phyloP scores from a whole-genome alignment of 2,888 invertebrate genomes.

The Morpho helenor region DNA sequence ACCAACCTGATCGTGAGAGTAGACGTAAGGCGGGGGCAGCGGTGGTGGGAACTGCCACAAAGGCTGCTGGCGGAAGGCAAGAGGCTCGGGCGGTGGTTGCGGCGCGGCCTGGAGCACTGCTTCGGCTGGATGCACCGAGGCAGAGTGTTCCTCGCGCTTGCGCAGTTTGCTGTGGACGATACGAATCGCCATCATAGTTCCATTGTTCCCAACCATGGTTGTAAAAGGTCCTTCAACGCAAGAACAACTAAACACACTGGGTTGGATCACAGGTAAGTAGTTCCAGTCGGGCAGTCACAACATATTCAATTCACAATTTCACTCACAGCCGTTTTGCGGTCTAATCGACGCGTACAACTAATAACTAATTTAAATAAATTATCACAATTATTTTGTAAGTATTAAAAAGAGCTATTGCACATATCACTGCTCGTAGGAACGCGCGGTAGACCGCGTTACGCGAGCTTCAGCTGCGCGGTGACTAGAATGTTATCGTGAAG shows the following conservation, averaged over 20 bases:
- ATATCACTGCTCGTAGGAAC: constrained; percentile 78
- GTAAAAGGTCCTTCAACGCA: constrained; percentile 62
- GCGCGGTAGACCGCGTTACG: constrained; percentile 73
- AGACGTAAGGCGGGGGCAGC: constrained; percentile 88
- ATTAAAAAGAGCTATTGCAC: constrained; percentile 67
- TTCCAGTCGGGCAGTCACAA: constrained; percentile 78
- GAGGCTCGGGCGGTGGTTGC: constrained; percentile 73
- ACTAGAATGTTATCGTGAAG: constrained; percentile 75
- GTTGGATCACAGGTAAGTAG: constrained; percentile 70
- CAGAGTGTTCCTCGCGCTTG: constrained; percentile 89
- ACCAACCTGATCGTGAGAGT: constrained; percentile 88
- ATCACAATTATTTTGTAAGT: constrained; percentile 73
- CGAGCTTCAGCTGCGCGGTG: constrained; percentile 75
- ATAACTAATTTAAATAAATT: constrained; percentile 75
- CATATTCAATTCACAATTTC: constrained; percentile 70
- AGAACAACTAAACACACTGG: constrained; percentile 73
- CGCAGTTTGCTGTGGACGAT: constrained; percentile 94
- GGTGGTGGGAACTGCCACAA: constrained; percentile 92
- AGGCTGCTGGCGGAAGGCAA: constrained; percentile 83
- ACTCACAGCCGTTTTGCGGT: constrained; percentile 76
- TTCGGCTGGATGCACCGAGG: constrained; percentile 84
- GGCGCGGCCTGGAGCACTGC: constrained; percentile 81
- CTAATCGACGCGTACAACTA: constrained; percentile 61
- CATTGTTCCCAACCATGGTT: constrained; percentile 91
- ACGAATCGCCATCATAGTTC: constrained; percentile 92